Percentiles rank a stretch among this genome's conserved stretches.
Evolutionary conservation across 2,113 vertebrate genomes (phyloP).

Genomic region (Eonycteris spelaea): DNA sequence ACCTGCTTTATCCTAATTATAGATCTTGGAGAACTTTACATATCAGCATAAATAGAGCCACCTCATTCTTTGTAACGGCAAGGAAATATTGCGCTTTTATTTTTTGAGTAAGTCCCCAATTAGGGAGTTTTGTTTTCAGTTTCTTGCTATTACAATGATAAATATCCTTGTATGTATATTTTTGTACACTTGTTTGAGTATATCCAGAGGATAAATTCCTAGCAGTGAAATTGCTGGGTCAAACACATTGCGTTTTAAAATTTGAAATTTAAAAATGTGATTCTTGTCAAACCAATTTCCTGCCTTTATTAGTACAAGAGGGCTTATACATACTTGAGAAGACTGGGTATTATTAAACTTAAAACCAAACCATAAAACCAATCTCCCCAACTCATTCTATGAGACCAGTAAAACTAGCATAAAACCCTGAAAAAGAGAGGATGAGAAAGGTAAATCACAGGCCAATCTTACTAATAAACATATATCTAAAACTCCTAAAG

Average conservation of each 20-base stretch:
- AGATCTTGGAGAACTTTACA: neutral
- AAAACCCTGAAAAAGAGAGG: neutral
- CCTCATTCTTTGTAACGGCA: neutral
- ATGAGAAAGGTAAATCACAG: neutral
- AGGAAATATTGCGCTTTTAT: neutral
- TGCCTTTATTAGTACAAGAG: neutral
- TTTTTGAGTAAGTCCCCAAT: neutral
- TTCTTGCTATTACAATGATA: neutral
- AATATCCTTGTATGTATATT: neutral
- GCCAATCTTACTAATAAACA: neutral
- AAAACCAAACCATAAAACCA: neutral
- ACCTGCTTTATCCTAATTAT: neutral
- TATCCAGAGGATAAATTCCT: neutral
- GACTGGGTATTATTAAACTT: neutral
- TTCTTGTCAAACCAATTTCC: neutral
- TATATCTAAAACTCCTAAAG: neutral
- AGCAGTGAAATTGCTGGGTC: neutral
- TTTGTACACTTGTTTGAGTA: neutral
- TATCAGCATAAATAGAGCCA: neutral
- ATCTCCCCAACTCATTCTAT: neutral
- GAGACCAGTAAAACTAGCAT: neutral
- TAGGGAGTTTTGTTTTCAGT: neutral
- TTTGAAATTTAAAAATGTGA: neutral
- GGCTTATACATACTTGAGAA: neutral
- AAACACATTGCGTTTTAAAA: neutral